Evolutionary conservation across 2,113 vertebrate genomes (phyloP), one percentile per base, ranked within the genome.

Genomic region (Notothenia coriiceps): DNA sequence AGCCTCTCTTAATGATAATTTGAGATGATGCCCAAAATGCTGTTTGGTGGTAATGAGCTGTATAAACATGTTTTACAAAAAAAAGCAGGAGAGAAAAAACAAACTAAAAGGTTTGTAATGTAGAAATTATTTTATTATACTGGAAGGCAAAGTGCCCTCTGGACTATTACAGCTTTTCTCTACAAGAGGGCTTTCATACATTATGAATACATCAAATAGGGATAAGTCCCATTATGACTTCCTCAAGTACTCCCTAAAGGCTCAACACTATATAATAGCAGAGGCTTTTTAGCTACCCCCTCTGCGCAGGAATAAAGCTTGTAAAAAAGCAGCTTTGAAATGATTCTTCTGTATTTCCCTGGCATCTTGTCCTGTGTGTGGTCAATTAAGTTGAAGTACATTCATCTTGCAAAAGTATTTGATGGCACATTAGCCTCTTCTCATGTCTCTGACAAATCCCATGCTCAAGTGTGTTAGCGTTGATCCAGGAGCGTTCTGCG

Each of bases 1-100:
- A 70, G 75, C 63, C 88, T 89, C 80, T 91, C 89, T 84, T 92
- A 94, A 94, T 93, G 93, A 90, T 91, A 88, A 92, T 92, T 88
- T 65, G 86, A 93, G 92, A 89, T 95, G 85, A 92, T 83, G 87
- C 88, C 83, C 88, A 88, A 91, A 94, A 92, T 92, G 89, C 84
- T 86, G 70, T 90, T 92, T 87, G 89, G 78, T 77, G 74, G 68
- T 91, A 93, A 91, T 93, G 90, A 91, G 87, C 83, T 92, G 77
- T 92, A 80, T 83, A 90, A 91, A 88, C 84, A 86, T 84, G 72
- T 80, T 80, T 88, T 71, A 70, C 46, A 74, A 83, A 87, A 83
- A 87, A 83, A 69, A 59, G 35, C 1, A 40, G 35, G 35, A 40
- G 35, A 50, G 15, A 50, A 50, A 65, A 66, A 50, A 29, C 3